Base-by-base conservation (phyloP, 2,797 vertebrate genomes). In the Sciaenops ocellatus region DNA sequence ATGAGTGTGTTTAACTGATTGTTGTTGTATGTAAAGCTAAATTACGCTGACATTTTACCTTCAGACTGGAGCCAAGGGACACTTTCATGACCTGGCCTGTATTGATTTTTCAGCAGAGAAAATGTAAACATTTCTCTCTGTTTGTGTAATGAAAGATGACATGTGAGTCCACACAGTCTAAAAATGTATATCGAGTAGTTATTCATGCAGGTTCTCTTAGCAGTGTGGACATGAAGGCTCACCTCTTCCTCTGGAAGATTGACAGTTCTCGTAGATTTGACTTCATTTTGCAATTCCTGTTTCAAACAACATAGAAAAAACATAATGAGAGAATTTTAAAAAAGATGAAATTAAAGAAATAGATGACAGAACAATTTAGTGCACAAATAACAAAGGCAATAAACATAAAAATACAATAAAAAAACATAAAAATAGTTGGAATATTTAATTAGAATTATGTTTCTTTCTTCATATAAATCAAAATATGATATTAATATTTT, bases 41-140 rank as follows among this genome's bases (percentile, higher is more conserved):
- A 91, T 89, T 62, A 81, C 41, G 59, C 73, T 79, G 85, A 88
- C 86, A 89, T 92, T 94, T 87, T 74, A 85, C 80, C 66, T 79
- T 77, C 78, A 76, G 69, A 77, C 74, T 69, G 76, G 72, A 81
- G 67, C 81, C 80, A 57, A 63, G 63, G 69, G 72, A 62, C 56
- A 51, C 63, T 82, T 82, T 83, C 56, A 77, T 74, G 73, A 90
- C 76, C 78, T 51, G 76, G 41, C 28, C 54, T 56, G 71, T 78
- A 90, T 85, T 78, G 86, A 90, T 65, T 82, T 89, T 90, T 85
- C 26, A 48, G 50, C 48, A 52, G 63, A 60, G 48, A 69, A 74
- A 56, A 76, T 51, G 1, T 5, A 47, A 81, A 80, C 26, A 87
- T 47, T 68, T 18, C 26, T 69, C 34, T 84, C 80, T 83, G 68